phyloP scores from a whole-genome alignment of 2,113 vertebrate genomes.

The Butorides virescens region DNA sequence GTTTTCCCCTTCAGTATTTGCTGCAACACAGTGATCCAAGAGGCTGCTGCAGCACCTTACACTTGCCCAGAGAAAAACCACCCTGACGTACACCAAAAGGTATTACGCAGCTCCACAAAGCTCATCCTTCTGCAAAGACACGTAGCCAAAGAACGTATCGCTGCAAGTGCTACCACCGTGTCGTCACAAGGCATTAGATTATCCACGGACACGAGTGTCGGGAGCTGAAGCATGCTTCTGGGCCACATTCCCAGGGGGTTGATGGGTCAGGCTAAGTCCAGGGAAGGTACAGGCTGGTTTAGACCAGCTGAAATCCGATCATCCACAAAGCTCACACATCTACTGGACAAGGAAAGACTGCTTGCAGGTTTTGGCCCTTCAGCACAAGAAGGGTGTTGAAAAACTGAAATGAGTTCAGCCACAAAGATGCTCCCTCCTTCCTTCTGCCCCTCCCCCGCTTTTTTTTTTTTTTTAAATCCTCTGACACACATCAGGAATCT shows the following conservation, averaged over 20 bases:
- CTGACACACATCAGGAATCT: not conserved
- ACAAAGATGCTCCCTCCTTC: not conserved
- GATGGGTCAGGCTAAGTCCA: not conserved
- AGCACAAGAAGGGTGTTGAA: not conserved
- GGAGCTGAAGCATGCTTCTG: not conserved
- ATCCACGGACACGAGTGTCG: rapidly evolving
- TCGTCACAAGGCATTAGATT: not conserved
- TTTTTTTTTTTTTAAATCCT: not conserved
- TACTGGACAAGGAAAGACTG: rapidly evolving
- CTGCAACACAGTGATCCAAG: not conserved
- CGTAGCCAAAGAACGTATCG: not conserved
- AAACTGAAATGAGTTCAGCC: not conserved
- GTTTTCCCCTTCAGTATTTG: not conserved
- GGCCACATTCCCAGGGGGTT: not conserved
- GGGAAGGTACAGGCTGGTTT: not conserved
- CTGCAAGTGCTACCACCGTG: not conserved
- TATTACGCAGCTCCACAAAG: not conserved
- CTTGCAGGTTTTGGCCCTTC: not conserved
- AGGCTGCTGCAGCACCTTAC: not conserved
- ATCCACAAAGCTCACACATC: not conserved
- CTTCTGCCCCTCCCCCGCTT: rapidly evolving
- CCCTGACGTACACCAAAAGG: not conserved
- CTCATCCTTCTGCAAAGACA: not conserved
- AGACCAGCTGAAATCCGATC: not conserved
- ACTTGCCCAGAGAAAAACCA: not conserved